Percentiles rank a stretch among this genome's conserved stretches.
phyloP scores from a whole-genome alignment of 2,888 invertebrate species.

The Drosophila vallismaia region DNA sequence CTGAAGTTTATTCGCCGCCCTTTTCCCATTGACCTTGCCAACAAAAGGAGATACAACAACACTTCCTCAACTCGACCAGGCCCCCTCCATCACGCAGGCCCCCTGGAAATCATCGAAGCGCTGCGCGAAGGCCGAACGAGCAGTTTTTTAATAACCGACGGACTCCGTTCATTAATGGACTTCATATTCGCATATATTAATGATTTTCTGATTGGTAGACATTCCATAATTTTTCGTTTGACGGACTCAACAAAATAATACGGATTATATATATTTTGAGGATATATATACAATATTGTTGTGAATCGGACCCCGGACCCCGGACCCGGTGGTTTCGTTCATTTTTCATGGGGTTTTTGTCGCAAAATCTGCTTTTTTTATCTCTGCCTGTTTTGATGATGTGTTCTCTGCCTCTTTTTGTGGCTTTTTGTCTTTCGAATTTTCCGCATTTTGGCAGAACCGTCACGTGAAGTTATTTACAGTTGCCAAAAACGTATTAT shows the following conservation, averaged over 20 bases:
- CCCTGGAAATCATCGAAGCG: slow-evolving; percentile 19
- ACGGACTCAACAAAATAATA: neutral
- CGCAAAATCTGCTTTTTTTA: slow-evolving; percentile 18
- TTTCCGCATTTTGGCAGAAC: slow-evolving; percentile 35
- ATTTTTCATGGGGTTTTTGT: slow-evolving; percentile 33
- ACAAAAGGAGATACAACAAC: slow-evolving; percentile 7
- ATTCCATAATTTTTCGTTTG: neutral
- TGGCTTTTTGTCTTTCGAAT: slow-evolving; percentile 3
- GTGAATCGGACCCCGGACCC: neutral
- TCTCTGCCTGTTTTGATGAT: slow-evolving; percentile 1
- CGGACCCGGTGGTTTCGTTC: neutral
- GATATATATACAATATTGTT: neutral
- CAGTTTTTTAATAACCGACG: slow-evolving; percentile 29
- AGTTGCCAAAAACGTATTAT: slow-evolving; percentile 61
- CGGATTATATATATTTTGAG: neutral
- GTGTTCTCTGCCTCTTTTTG: neutral
- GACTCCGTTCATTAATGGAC: slow-evolving; percentile 26
- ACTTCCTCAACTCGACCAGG: neutral
- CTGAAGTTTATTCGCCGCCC: slow-evolving; percentile 27
- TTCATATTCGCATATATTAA: slow-evolving; percentile 14
- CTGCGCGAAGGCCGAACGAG: slow-evolving; percentile 26
- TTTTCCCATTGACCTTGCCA: slow-evolving; percentile 36
- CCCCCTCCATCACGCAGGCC: neutral
- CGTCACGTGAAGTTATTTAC: slow-evolving; percentile 69
- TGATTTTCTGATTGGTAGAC: slow-evolving; percentile 8